Conservation (phyloP, 2,888 invertebrate species). For the Pseudococcus longispinus region DNA sequence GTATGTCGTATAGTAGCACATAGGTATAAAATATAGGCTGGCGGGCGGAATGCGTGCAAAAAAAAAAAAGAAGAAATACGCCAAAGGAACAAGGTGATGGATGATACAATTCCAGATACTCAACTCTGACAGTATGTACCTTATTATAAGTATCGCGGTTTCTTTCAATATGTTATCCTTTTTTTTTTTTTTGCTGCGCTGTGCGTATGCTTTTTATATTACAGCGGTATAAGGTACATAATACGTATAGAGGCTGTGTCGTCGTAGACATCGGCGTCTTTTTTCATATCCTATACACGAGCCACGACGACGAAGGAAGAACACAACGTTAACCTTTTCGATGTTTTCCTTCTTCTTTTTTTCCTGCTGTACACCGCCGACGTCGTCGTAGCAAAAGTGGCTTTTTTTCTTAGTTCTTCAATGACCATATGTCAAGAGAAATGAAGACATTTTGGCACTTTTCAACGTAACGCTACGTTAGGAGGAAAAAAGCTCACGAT, state of each 20-base stretch:
- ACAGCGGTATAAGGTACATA: neutral
- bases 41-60: neutral
- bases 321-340: neutral
- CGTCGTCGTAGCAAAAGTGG: neutral
- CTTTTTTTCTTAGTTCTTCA: neutral
- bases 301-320: neutral
- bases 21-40: neutral
- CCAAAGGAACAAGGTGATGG: slow-evolving; percentile 27
- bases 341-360: neutral
- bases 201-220: neutral
- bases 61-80: neutral
- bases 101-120: slow-evolving; percentile 40
- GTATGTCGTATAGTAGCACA: too few species aligned
- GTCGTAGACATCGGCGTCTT: neutral
- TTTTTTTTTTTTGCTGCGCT: neutral
- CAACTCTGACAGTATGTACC: slow-evolving; percentile 13
- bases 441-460: slow-evolving; percentile 43
- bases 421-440: slow-evolving; percentile 44
- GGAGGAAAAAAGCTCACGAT: neutral
- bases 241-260: neutral
- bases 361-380: neutral
- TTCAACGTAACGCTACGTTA: neutral
- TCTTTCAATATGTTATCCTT: slow-evolving; percentile 42
- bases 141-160: slow-evolving; percentile 38
- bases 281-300: neutral